phyloP scores from a whole-genome alignment of 2,797 vertebrate genomes.

The Dipus sagitta region DNA sequence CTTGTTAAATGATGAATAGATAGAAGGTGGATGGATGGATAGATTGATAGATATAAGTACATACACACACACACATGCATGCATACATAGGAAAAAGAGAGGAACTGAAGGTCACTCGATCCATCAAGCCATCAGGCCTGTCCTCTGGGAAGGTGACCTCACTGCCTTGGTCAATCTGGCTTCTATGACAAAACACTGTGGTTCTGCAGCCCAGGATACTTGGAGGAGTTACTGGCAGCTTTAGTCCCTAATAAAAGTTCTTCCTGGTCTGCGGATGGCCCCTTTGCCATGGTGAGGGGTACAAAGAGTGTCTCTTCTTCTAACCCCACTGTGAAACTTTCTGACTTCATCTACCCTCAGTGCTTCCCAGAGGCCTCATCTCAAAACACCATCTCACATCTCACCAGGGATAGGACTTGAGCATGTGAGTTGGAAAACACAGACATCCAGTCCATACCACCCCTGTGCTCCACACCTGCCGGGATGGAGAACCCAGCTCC shows the following conservation, averaged over 20 bases:
- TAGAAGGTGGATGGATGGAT: no score
- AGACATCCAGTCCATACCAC: no score
- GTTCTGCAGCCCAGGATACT: background rate
- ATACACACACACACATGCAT: no score
- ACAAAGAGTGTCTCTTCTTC: background rate
- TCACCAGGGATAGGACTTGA: fast-evolving
- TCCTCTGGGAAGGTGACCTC: background rate
- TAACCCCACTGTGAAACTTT: background rate
- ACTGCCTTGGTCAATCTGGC: no score
- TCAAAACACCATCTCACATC: background rate
- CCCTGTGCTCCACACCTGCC: background rate
- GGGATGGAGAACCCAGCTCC: fast-evolving
- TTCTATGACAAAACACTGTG: fast-evolving
- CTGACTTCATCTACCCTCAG: background rate
- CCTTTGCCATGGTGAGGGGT: background rate
- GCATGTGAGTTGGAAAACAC: no score
- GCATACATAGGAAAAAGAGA: background rate
- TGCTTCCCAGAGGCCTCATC: background rate
- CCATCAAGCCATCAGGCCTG: no score
- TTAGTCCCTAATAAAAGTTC: no score
- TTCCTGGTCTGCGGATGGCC: fast-evolving
- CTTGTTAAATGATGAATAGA: no score
- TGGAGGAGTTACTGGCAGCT: background rate
- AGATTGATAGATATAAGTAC: fast-evolving
- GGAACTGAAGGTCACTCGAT: background rate